Conservation (phyloP, 2,888 invertebrate species). For the Tridacna crocea region DNA sequence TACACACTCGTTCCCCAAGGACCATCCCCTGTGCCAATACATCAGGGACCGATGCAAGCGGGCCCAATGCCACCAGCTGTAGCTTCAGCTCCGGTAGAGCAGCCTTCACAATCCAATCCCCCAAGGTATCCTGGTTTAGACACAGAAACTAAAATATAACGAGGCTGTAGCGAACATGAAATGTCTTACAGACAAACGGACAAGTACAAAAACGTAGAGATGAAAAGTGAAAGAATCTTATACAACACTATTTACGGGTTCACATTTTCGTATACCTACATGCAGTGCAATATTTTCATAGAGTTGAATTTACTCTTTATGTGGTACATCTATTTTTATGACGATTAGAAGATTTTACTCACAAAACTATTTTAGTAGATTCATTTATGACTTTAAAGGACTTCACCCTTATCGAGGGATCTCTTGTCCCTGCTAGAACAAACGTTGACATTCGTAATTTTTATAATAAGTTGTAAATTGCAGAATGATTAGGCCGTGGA, state of each 20-base stretch:
- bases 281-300: neutral
- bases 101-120: neutral
- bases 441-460: too few species aligned
- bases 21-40: neutral
- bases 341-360: neutral
- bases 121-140: conserved; percentile 1
- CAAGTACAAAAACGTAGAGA: neutral
- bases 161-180: neutral
- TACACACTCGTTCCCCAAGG: conserved; percentile 5
- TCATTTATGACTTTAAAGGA: neutral
- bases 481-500: too few species aligned
- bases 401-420: neutral
- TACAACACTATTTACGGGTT: neutral
- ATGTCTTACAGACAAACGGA: neutral
- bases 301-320: neutral
- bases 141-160: neutral
- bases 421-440: too few species aligned
- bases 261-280: too few species aligned
- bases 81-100: neutral
- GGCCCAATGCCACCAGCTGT: neutral
- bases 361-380: neutral
- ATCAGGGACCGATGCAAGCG: neutral
- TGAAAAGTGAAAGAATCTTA: neutral
- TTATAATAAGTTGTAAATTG: too few species aligned
- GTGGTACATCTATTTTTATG: too few species aligned